Conservation (phyloP, 2,888 invertebrate species). For the Ditula angustiorana region DNA sequence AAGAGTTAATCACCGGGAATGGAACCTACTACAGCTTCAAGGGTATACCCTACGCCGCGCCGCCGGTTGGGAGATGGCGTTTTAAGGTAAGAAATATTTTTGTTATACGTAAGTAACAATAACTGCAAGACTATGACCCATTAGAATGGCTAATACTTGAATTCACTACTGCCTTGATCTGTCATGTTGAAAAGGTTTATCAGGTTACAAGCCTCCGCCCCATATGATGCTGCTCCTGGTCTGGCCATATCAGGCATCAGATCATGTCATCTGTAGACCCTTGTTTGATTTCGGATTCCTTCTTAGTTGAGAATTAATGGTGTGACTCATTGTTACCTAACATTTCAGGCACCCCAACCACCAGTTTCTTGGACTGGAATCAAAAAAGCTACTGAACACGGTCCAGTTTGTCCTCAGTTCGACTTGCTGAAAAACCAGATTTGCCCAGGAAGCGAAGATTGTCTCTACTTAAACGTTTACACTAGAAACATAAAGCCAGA, state of each 20-base stretch:
- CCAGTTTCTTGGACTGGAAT: constrained; percentile 39
- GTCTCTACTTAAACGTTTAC: constrained; percentile 65
- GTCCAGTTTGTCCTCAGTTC: constrained; percentile 34
- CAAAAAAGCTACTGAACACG: constrained; percentile 36
- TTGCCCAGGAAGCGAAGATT: constrained; percentile 54
- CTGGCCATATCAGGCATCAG: no score
- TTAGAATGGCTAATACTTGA: no score
- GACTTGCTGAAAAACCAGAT: constrained; percentile 27
- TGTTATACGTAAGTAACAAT: no score
- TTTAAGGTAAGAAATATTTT: constrained; percentile 69
- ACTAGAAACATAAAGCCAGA: constrained; percentile 49
- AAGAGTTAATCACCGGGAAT: constrained; percentile 14
- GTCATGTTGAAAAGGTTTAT: no score
- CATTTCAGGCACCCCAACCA: constrained; percentile 36
- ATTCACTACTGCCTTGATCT: no score
- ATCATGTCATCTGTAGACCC: no score
- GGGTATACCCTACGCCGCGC: constrained; percentile 77
- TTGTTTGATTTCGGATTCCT: no score
- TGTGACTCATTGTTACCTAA: no score
- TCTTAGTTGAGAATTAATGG: no score
- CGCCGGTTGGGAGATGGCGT: constrained; percentile 74
- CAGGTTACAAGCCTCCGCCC: no score
- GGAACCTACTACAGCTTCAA: constrained; percentile 57
- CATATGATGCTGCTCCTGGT: no score
- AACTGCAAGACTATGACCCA: no score